Percentiles rank a stretch among this genome's conserved stretches.
Conservation (phyloP, 2,888 invertebrate species). For the Euzophera pinguis region DNA sequence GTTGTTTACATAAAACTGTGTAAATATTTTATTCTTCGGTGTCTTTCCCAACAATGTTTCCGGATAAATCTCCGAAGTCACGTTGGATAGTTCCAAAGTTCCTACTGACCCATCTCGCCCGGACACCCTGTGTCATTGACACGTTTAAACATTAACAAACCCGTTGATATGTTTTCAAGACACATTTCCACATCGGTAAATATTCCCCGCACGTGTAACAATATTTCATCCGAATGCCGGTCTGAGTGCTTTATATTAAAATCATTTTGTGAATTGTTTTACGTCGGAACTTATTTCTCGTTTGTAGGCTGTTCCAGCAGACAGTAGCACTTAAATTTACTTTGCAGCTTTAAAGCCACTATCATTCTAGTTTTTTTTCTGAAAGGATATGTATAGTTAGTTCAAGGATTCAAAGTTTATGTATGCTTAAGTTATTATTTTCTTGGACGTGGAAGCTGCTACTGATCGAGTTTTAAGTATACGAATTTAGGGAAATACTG, state of each 20-base stretch:
- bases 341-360: background rate
- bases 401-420: too few relatives aligned
- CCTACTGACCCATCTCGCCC: background rate
- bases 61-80: background rate
- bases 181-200: background rate
- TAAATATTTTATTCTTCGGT: too few relatives aligned
- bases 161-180: background rate
- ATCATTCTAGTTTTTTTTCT: too few relatives aligned
- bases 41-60: background rate
- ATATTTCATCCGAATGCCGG: background rate
- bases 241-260: slow-evolving; percentile 2
- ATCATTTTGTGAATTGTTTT: slow-evolving; percentile 1
- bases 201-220: slow-evolving; percentile 2
- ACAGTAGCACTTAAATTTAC: background rate
- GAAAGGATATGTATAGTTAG: too few relatives aligned
- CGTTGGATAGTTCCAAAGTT: background rate
- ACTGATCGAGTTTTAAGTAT: too few relatives aligned
- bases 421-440: too few relatives aligned
- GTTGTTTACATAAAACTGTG: too few relatives aligned
- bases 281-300: background rate
- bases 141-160: background rate
- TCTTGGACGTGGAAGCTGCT: too few relatives aligned
- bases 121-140: background rate
- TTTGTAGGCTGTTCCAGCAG: background rate
- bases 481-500: too few relatives aligned